Percentiles rank a stretch among this genome's conserved stretches.
Conservation (phyloP, 1,140 invertebrate species). For the Calycopis cecrops region DNA sequence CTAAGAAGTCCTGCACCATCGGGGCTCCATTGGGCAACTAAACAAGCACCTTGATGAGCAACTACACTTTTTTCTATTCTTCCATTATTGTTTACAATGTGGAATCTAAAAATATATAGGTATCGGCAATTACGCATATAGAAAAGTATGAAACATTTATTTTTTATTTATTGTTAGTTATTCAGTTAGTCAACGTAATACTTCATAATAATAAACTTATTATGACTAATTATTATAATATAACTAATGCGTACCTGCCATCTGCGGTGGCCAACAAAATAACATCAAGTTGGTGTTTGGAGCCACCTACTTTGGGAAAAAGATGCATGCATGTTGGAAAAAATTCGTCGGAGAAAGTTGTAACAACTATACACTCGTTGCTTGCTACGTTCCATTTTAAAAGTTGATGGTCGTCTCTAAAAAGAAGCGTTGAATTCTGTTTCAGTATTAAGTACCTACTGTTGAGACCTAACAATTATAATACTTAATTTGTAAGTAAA, state of each 20-base stretch:
- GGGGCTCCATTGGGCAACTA: slow-evolving; percentile 91
- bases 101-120: slow-evolving; percentile 80
- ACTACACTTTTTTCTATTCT: slow-evolving; percentile 94
- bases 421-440: slow-evolving; percentile 31
- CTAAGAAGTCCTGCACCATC: slow-evolving; percentile 95
- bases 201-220: no score
- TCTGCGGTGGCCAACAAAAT: slow-evolving; percentile 93
- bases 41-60: slow-evolving; percentile 94
- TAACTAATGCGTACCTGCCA: slow-evolving; percentile 75
- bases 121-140: no score
- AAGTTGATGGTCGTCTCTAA: slow-evolving; percentile 93
- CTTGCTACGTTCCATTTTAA: slow-evolving; percentile 91
- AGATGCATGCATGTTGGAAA: slow-evolving; percentile 93
- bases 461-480: no score
- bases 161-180: no score
- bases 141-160: no score
- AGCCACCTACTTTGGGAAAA: slow-evolving; percentile 76
- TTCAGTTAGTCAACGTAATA: no score
- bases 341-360: slow-evolving; percentile 87
- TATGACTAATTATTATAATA: no score
- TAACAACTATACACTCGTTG: slow-evolving; percentile 84
- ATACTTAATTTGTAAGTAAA: no score
- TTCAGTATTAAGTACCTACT: no score
- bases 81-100: slow-evolving; percentile 91
- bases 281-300: slow-evolving; percentile 86